Conservation (phyloP, 1,140 invertebrate genomes). For the Dendroctonus ponderosae region DNA sequence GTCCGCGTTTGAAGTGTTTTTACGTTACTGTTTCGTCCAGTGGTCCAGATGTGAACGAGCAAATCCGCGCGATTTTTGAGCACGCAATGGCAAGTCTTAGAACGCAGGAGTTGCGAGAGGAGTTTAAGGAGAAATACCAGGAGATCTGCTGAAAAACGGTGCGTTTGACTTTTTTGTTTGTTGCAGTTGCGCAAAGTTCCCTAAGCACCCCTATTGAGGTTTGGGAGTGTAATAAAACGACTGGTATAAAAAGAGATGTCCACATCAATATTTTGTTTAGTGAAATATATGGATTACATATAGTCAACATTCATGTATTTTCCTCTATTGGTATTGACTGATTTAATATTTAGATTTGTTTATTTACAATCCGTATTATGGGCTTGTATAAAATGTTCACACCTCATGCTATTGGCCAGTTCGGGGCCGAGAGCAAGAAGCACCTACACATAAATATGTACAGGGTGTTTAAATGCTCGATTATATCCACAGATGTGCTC, state of each 20-base stretch:
- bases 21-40: too few relatives aligned
- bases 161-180: too few relatives aligned
- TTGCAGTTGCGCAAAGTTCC: too few relatives aligned
- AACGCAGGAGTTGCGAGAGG: too few relatives aligned
- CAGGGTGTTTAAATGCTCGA: constrained; percentile 6
- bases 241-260: constrained; percentile 8
- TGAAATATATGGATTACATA: constrained; percentile 32
- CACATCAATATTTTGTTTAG: constrained; percentile 31
- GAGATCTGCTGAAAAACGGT: too few relatives aligned
- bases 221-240: too few relatives aligned
- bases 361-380: constrained; percentile 18
- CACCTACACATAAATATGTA: constrained; percentile 3
- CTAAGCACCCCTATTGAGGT: too few relatives aligned
- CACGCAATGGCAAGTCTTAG: too few relatives aligned
- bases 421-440: background rate
- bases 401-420: background rate
- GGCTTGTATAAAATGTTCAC: background rate
- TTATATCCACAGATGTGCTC: background rate
- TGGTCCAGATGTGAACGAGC: too few relatives aligned
- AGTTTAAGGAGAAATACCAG: too few relatives aligned
- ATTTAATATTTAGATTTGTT: constrained; percentile 22
- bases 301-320: constrained; percentile 29
- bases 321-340: constrained; percentile 28
- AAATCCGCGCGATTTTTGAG: too few relatives aligned
- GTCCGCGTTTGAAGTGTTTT: too few relatives aligned